Evolutionary conservation across 1,140 invertebrate species (phyloP), one percentile per base, ranked within the genome.

Genomic region (Lineus longissimus): DNA sequence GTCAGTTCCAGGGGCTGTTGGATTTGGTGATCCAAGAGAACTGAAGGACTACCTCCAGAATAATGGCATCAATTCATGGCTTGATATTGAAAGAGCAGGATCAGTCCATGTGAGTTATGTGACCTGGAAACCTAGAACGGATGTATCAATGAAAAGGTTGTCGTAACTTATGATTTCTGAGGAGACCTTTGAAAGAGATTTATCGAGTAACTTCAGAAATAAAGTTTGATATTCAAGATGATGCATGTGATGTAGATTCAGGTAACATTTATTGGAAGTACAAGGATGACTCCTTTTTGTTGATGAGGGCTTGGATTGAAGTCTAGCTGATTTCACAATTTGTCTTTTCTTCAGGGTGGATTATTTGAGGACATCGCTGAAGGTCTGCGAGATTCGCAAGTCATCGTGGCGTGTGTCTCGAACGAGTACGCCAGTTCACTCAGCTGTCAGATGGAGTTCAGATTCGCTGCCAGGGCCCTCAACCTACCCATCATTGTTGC

Each of bases 51-150:
- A 70, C 57, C 64, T 81, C 11, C 73, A 79, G 31, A 30, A 65
- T 25, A 71, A 78, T 43, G 75, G 71, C 6, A 66, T 80, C 13
- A 66, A 67, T 47, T 77, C 75, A 62, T 81, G 79, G 79, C 68
- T 81, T 41, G 79, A 81, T 71, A 69, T 77, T n/a, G 76, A 77
- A 61, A 71, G 73, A 63, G 70, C 77, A 58, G 75, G 75, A 59
- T 40, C 69, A 67, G 77, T 77, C 71, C 33, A 36, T 15, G 33
- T 36, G 33, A 36, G 33, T 36, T 36, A 4, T n/a, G n/a, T n/a
- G n/a, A n/a, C n/a, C n/a, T n/a, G n/a, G n/a, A n/a, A n/a, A n/a
- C n/a, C n/a, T n/a, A n/a, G n/a, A n/a, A n/a, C n/a, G n/a, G n/a
- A n/a, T n/a, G n/a, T n/a, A n/a, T n/a, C n/a, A n/a, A n/a, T n/a